Evolutionary conservation across 92 coral and sea anemone genomes (phyloP), one percentile per base, ranked within the genome.

Genomic region (Pocillopora grandis): DNA sequence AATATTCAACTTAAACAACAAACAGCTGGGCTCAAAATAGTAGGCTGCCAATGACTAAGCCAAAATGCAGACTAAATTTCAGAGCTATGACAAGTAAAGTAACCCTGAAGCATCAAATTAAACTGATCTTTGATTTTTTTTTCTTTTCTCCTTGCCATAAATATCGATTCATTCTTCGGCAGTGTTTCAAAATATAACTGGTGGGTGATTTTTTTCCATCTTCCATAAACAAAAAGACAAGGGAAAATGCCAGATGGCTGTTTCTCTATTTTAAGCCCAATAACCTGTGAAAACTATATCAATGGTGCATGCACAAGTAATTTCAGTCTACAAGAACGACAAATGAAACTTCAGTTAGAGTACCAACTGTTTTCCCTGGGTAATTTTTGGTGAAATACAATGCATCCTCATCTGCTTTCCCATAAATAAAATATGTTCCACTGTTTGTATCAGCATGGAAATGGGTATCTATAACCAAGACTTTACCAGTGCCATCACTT

Each of bases 391-490:
- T 33, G 23, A 62, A 77, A 64, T 77, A 77, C 33, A 35, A 62
- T 12, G 81, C 81, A 77, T 62, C 81, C 11, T 77, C 81, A 61
- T 42, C 35, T 61, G 71, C 81, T 77, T 12, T 10, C 81, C 81
- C 71, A 77, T 61, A 77, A 77, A 61, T 61, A 33, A 77, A 77
- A 59, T 33, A 11, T 61, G 81, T 36, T 62, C 71, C 81, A 77
- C 81, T 77, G 71, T 42, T 77, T 77, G 59, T 33, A 77, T 77
- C 70, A 77, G 81, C 58, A 19, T 77, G 81, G 58, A 75, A 75
- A 21, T 75, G 81, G 59, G 81, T 77, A 77, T 77, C 81, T 77
- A 36, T 77, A 13, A 77, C 81, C 81, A 77, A 76, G 10, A 76
- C 80, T 27, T 60, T 27, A 9, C 80, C 80, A 62, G 80, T 60